Base-by-base conservation (phyloP, 2,888 invertebrate genomes). In the Pterobdella sp. region DNA sequence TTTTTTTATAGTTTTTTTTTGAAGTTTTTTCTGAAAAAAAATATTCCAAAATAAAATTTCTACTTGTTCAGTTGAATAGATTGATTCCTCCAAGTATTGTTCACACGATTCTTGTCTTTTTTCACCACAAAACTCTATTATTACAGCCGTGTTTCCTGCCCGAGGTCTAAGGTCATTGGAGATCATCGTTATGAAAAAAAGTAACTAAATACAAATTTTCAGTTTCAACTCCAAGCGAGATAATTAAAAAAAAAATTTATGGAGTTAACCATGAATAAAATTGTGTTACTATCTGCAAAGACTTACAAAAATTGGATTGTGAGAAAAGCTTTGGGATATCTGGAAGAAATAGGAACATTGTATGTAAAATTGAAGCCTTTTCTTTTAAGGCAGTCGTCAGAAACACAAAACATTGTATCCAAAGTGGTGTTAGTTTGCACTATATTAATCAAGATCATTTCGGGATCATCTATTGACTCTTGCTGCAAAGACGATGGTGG, bases 241-340 rank as follows among this genome's bases (percentile, higher is more conserved):
- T 56, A 18, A 56, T 56, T 14, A 56, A 18, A 42, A 42, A 42
- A 42, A 42, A 42, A 18, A 18, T 42, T 42, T 42, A 14, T 42
- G 42, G 7, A 42, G 42, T 42, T 14, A 42, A 42, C 7, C 7
- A 42, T 14, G 42, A 42, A 42, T 18, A 42, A 42, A 42, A 42
- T 14, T 42, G 18, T n/a, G n/a, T n/a, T n/a, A n/a, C n/a, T n/a
- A n/a, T n/a, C n/a, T n/a, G 42, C 18, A 26, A 4, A 56, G 4
- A 74, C 76, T 70, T 52, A 77, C 77, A 42, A 49, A 68, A 76
- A 77, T 52, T 75, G 74, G 18, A 77, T 34, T 35, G 75, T 76
- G 68, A 75, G 31, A 67, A 70, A 70, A n/a, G 69, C 67, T 36
- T 52, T 31, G 26, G 76, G 76, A 67, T 77, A 76, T 52, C 60